A percentile compares a stretch with the other conserved stretches of the same genome.
These are phyloP conservation scores for Papilio polytes DNA, from an alignment of 1,140 invertebrate species.

Conservation along the genomic window DNA sequence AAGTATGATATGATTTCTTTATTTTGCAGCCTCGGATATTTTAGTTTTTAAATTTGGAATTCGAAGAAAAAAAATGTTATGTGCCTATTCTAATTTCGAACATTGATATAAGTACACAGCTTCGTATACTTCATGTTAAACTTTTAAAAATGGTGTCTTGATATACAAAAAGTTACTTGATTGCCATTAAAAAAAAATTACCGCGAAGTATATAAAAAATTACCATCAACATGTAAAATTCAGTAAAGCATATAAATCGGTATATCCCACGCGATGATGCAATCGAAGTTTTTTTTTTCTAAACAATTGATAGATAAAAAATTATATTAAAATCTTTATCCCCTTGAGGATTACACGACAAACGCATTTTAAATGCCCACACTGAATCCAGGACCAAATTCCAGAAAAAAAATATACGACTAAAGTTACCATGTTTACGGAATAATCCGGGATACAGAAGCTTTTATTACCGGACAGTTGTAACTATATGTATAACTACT, in stretches of 20 bases:
- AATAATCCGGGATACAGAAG: not conserved
- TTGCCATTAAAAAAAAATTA: no score
- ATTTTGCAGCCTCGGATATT: no score
- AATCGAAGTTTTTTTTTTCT: conserved; percentile 8
- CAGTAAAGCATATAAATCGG: conserved; percentile 64
- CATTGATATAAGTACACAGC: no score
- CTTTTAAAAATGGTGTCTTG: no score
- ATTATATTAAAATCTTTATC: conserved; percentile 69
- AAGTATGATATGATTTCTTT: no score
- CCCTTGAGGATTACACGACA: conserved; percentile 80
- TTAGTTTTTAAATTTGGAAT: no score
- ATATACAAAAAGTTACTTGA: no score
- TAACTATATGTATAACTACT: no score
- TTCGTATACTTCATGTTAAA: no score
- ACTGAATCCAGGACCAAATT: conserved; percentile 63
- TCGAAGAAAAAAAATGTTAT: no score
- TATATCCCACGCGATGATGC: conserved; percentile 68
- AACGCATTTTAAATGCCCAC: conserved; percentile 79
- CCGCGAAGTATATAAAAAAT: conserved; percentile 16
- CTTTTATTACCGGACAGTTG: not conserved
- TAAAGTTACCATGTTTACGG: conserved; percentile 17
- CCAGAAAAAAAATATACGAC: conserved; percentile 42
- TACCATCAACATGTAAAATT: conserved; percentile 58
- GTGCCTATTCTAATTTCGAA: no score
- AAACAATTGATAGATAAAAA: conserved; percentile 75